A percentile compares a stretch with the other conserved stretches of the same genome.
Conservation (phyloP, 2,888 invertebrate species). For the Eristalinus sepulchralis region DNA sequence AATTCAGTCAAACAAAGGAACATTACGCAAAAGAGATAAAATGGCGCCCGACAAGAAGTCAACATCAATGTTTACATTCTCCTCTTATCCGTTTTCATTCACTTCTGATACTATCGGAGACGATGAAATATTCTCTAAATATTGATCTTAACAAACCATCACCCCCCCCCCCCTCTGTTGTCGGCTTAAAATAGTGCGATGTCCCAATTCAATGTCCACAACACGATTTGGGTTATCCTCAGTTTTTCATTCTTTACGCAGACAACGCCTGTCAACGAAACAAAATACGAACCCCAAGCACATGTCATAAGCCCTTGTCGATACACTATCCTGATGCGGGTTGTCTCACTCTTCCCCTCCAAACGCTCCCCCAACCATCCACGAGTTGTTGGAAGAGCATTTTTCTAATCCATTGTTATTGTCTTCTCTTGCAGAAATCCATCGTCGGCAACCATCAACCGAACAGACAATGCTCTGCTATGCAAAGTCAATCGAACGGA, state of each 20-base stretch:
- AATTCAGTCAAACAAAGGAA: too few species aligned
- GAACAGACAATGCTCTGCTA: slow-evolving; percentile 58
- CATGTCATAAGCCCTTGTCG: background rate
- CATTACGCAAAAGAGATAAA: too few species aligned
- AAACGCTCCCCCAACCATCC: slow-evolving; percentile 13
- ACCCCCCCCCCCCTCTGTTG: background rate
- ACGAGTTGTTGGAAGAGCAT: background rate
- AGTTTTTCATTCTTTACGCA: slow-evolving; percentile 14
- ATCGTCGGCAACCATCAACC: slow-evolving; percentile 34
- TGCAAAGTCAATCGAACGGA: slow-evolving; percentile 62
- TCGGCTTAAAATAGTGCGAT: background rate
- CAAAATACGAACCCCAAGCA: background rate
- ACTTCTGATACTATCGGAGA: background rate
- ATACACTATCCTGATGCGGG: slow-evolving; percentile 33
- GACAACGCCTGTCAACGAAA: background rate
- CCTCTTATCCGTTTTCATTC: background rate
- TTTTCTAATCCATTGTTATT: slow-evolving; percentile 22
- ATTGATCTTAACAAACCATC: background rate
- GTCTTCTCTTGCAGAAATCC: slow-evolving; percentile 53
- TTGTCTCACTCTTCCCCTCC: background rate
- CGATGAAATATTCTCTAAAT: background rate
- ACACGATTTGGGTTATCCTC: background rate
- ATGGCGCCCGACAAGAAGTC: too few species aligned
- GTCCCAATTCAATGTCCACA: background rate
- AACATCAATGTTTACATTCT: too few species aligned